Evolutionary conservation across 2,113 vertebrate genomes (phyloP).

Genomic region (Scomber colias): DNA sequence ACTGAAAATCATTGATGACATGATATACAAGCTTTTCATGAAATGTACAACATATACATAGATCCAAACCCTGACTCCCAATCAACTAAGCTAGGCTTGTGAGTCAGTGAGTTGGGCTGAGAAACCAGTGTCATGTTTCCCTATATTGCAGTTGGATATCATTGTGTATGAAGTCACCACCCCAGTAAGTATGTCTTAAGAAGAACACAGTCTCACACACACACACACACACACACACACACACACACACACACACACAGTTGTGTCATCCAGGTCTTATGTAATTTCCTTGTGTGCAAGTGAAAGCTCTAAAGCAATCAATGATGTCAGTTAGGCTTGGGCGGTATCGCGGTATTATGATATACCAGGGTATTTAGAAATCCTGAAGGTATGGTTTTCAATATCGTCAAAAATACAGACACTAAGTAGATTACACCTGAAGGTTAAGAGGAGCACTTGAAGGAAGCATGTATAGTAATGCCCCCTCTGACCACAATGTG

Average conservation of each 20-base stretch:
- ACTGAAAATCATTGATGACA: constrained; percentile 5
- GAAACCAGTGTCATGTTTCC: constrained; percentile 44
- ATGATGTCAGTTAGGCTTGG: constrained; percentile 8
- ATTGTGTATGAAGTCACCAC: constrained; percentile 47
- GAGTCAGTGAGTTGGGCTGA: constrained; percentile 19
- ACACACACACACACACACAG: neutral
- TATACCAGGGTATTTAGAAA: too few relatives aligned
- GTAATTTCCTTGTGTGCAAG: constrained; percentile 40
- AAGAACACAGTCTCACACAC: neutral
- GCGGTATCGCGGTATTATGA: too few relatives aligned
- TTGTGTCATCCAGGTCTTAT: constrained; percentile 25
- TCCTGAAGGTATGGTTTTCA: too few relatives aligned
- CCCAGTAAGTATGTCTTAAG: constrained; percentile 30
- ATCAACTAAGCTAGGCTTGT: constrained; percentile 25
- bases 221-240: constrained; percentile 32
- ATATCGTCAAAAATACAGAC: too few relatives aligned
- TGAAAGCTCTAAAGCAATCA: constrained; percentile 32
- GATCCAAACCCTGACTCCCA: constrained; percentile 22
- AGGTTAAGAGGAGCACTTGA: too few relatives aligned
- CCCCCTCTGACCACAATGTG: too few relatives aligned
- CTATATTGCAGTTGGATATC: constrained; percentile 42
- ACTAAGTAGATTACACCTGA: too few relatives aligned
- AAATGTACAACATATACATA: constrained; percentile 24
- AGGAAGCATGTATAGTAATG: too few relatives aligned
- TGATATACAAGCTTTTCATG: constrained; percentile 9